Evolutionary conservation across 2,797 vertebrate genomes (phyloP).

Genomic region (Anguilla marmorata): DNA sequence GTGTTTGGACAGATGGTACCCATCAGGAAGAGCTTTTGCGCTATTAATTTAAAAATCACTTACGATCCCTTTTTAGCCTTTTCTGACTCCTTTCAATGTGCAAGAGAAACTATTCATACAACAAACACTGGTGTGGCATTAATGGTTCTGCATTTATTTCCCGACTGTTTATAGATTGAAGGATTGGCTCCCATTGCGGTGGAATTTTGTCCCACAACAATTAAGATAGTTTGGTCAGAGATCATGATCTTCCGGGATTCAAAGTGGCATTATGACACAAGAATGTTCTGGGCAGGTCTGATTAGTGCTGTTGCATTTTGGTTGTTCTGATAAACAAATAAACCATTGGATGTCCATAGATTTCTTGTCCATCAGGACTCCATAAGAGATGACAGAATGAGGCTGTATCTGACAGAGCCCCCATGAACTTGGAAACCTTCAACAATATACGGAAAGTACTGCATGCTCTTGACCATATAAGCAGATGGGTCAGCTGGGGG

Average conservation of each 20-base stretch:
- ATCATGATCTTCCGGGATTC: background rate
- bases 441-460: background rate
- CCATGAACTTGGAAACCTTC: background rate
- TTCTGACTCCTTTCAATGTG: constrained; percentile 63
- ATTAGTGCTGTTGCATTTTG: background rate
- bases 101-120: constrained; percentile 57
- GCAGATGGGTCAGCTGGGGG: background rate
- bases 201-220: background rate
- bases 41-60: constrained; percentile 77
- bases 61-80: constrained; percentile 59
- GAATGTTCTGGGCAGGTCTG: background rate
- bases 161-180: constrained; percentile 34
- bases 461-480: background rate
- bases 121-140: constrained; percentile 56
- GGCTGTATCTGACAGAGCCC: background rate
- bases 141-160: constrained; percentile 53
- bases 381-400: background rate
- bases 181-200: background rate
- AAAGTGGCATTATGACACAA: background rate
- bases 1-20: constrained; percentile 89
- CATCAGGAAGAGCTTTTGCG: constrained; percentile 84
- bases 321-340: background rate
- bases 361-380: constrained; percentile 8
- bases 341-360: background rate
- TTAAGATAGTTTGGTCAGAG: background rate